These are phyloP conservation scores for Melinopterus prodromus DNA, from an alignment of 2,888 invertebrate genomes.

Conservation along the genomic window DNA sequence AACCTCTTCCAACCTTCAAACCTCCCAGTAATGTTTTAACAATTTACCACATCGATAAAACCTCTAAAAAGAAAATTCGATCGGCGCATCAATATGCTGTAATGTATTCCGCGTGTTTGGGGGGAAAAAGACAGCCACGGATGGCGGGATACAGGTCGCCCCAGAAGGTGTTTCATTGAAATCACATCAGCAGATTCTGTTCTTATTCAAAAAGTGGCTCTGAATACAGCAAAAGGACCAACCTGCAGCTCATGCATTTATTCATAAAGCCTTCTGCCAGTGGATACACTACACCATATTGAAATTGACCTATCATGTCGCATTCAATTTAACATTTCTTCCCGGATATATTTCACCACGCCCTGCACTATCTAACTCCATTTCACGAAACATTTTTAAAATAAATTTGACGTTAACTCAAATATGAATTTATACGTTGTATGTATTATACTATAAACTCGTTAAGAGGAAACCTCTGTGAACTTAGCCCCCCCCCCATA, in stretches of 20 bases:
- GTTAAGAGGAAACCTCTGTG: too few species aligned
- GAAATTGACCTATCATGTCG: slow-evolving; percentile 4
- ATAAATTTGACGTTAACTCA: not conserved
- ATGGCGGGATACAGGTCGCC: slow-evolving; percentile 8
- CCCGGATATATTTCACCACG: not conserved
- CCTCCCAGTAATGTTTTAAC: not conserved
- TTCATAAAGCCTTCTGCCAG: slow-evolving; percentile 15
- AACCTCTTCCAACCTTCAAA: not conserved
- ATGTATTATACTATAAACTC: too few species aligned
- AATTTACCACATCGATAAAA: not conserved
- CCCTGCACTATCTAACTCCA: not conserved
- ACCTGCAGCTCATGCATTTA: slow-evolving; percentile 21
- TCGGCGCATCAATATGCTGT: slow-evolving; percentile 13
- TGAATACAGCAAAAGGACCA: slow-evolving; percentile 19
- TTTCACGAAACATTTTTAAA: not conserved
- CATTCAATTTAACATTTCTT: slow-evolving; percentile 4
- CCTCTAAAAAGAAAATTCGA: not conserved
- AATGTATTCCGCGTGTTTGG: slow-evolving; percentile 18
- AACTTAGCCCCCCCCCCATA: too few species aligned
- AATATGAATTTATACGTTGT: too few species aligned
- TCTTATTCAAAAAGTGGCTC: slow-evolving; percentile 23
- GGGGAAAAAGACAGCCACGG: slow-evolving; percentile 13
- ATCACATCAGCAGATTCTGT: slow-evolving; percentile 20
- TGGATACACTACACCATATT: slow-evolving; percentile 4
- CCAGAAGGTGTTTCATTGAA: slow-evolving; percentile 24